A percentile compares a stretch with the other conserved stretches of the same genome.
These are phyloP conservation scores for Meloe dianella DNA, from an alignment of 2,888 invertebrate genomes.

Conservation along the genomic window DNA sequence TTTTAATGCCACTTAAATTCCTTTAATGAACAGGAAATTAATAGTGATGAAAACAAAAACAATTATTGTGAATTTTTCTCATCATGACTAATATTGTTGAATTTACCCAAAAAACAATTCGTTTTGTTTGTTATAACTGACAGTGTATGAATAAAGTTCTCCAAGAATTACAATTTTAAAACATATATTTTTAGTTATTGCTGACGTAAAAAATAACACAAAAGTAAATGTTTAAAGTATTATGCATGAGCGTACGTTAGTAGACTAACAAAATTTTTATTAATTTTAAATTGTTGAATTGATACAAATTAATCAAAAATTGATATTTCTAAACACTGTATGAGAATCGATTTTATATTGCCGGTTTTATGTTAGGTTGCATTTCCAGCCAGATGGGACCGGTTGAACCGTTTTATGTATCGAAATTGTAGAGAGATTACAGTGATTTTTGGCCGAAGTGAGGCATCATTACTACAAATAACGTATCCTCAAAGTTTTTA, in stretches of 20 bases:
- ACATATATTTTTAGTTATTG: slow-evolving; percentile 1
- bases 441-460: too few relatives aligned
- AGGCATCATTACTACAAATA: too few relatives aligned
- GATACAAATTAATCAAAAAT: background rate
- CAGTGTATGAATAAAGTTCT: slow-evolving; percentile 1
- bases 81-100: background rate
- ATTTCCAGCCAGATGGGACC: too few relatives aligned
- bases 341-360: too few relatives aligned
- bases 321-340: too few relatives aligned
- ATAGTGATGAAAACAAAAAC: background rate
- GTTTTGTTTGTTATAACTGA: background rate
- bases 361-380: too few relatives aligned
- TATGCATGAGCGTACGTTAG: background rate
- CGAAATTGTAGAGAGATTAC: too few relatives aligned
- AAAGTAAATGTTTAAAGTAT: slow-evolving; percentile 5
- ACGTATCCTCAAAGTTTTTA: too few relatives aligned
- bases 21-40: slow-evolving; percentile 18
- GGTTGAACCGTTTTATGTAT: too few relatives aligned
- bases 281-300: background rate
- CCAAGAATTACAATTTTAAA: slow-evolving; percentile 3
- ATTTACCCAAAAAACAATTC: background rate
- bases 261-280: background rate
- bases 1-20: slow-evolving; percentile 14
- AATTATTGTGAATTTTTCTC: background rate
- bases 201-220: background rate